These are phyloP conservation scores for Pterophyllum scalare DNA, from an alignment of 2,113 vertebrate genomes.

Conservation along the genomic window DNA sequence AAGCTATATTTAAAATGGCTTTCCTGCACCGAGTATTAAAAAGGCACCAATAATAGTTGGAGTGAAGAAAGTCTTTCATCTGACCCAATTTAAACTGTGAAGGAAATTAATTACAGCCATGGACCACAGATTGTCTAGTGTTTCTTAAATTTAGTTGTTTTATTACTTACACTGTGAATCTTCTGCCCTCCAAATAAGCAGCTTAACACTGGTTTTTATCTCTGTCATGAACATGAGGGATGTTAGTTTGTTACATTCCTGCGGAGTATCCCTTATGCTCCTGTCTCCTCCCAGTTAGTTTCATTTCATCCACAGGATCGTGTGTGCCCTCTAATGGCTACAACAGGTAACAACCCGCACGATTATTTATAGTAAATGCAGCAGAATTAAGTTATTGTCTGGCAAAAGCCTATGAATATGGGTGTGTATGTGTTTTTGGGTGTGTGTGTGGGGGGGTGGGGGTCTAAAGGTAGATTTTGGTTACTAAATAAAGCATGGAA, in stretches of 20 bases:
- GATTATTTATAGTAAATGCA: not conserved
- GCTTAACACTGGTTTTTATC: slow-evolving; percentile 23
- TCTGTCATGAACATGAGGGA: slow-evolving; percentile 15
- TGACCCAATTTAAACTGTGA: not conserved
- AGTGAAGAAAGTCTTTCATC: not conserved
- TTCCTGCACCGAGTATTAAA: not conserved
- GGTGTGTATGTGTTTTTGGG: no score
- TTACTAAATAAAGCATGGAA: slow-evolving; percentile 14
- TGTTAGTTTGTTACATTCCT: slow-evolving; percentile 26
- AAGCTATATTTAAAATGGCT: not conserved
- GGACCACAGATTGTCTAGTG: not conserved
- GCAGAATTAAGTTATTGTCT: not conserved
- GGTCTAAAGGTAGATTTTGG: slow-evolving; percentile 16
- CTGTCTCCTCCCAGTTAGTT: not conserved
- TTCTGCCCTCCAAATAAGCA: not conserved
- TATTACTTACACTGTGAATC: slow-evolving; percentile 17
- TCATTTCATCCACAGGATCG: slow-evolving; percentile 17
- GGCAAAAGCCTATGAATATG: slow-evolving; percentile 3
- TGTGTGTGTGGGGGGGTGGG: no score
- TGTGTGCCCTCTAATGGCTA: slow-evolving; percentile 66
- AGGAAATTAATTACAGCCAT: not conserved
- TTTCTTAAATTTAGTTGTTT: slow-evolving; percentile 17
- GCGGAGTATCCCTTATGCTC: slow-evolving; percentile 3
- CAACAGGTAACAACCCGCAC: slow-evolving; percentile 3
- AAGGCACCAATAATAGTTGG: not conserved